Evolutionary conservation across 2,113 vertebrate genomes (phyloP).

Genomic region (Podocnemis expansa): DNA sequence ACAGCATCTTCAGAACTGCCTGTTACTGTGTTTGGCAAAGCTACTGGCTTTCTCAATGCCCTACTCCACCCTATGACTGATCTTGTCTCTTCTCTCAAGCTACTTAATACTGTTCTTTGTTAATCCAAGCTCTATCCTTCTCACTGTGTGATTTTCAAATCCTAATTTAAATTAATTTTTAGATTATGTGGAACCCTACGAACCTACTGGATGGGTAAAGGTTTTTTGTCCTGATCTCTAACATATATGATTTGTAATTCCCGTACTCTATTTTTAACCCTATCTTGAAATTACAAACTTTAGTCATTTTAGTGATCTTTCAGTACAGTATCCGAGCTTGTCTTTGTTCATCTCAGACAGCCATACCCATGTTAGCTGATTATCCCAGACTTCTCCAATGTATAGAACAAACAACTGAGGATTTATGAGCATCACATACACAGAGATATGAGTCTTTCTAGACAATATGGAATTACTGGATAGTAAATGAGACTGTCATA

Average conservation of each 20-base stretch:
- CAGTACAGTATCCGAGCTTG: background rate
- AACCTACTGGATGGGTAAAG: background rate
- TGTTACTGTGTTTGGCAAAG: background rate
- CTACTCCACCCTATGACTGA: background rate
- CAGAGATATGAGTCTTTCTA: background rate
- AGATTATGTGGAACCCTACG: background rate
- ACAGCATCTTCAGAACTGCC: background rate
- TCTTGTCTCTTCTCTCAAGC: background rate
- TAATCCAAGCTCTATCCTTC: background rate
- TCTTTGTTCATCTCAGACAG: background rate
- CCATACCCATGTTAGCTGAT: background rate
- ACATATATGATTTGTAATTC: background rate
- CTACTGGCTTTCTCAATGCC: background rate
- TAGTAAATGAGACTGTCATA: background rate
- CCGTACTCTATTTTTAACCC: background rate
- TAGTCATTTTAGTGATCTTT: background rate
- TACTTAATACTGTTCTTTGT: background rate
- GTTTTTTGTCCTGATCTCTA: background rate
- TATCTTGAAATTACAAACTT: background rate
- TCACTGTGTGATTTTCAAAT: background rate
- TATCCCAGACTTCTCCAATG: background rate
- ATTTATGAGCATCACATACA: background rate
- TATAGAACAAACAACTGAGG: background rate
- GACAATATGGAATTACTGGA: background rate
- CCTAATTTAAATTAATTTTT: background rate